Evolutionary conservation across 2,797 vertebrate genomes (phyloP).

Genomic region (Rhynchonycteris naso): DNA sequence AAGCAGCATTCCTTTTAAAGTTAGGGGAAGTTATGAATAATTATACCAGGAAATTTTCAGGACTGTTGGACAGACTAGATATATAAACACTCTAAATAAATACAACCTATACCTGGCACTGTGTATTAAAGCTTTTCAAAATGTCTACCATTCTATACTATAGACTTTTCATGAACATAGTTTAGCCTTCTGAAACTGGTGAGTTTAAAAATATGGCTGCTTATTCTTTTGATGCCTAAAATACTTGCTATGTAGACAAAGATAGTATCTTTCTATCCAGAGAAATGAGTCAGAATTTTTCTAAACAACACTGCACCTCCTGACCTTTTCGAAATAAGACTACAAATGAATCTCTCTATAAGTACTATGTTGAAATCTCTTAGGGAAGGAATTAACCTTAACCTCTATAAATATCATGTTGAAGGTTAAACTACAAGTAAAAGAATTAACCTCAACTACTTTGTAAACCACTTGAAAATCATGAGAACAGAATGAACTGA

Average conservation of each 20-base stretch:
- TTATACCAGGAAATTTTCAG: not conserved
- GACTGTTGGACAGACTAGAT: not conserved
- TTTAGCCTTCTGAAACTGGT: not conserved
- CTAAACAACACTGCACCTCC: conserved; percentile 65
- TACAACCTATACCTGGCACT: not conserved
- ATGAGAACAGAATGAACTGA: conserved; percentile 60
- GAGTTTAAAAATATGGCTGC: conserved; percentile 43
- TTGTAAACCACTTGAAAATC: conserved; percentile 61
- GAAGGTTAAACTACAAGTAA: conserved; percentile 54
- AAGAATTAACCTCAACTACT: conserved; percentile 62
- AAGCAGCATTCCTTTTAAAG: not conserved
- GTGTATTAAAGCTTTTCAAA: not conserved
- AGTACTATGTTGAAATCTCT: conserved; percentile 60
- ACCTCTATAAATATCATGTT: conserved; percentile 65
- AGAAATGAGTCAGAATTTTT: conserved; percentile 69
- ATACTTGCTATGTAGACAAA: conserved; percentile 63
- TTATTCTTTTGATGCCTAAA: conserved; percentile 60
- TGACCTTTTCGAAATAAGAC: conserved; percentile 69
- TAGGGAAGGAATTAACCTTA: conserved; percentile 65
- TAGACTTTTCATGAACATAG: not conserved
- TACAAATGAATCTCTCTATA: conserved; percentile 68
- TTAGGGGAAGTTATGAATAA: not conserved
- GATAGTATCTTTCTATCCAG: conserved; percentile 59
- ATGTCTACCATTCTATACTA: not conserved
- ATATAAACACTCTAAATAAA: not conserved